Conservation (phyloP, 2,797 vertebrate genomes). For the Peromyscus attwateri region DNA sequence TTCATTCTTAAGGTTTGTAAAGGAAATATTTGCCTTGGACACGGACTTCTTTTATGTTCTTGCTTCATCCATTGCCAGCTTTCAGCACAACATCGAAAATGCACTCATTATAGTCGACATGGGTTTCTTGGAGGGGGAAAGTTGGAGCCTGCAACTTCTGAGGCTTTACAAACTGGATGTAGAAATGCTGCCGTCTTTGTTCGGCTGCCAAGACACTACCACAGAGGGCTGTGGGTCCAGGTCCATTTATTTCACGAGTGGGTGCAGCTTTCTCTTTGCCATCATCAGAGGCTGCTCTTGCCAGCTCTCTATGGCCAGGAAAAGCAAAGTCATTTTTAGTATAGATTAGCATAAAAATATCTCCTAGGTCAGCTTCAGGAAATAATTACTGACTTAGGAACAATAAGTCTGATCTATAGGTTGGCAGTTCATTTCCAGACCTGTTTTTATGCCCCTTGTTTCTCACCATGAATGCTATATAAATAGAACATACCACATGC, state of each 20-base stretch:
- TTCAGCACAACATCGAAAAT: slow-evolving; percentile 70
- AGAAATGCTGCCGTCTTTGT: slow-evolving; percentile 77
- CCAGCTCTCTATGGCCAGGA: slow-evolving; percentile 78
- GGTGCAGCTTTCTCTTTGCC: slow-evolving; percentile 55
- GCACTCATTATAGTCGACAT: slow-evolving; percentile 62
- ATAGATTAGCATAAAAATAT: slow-evolving; percentile 81
- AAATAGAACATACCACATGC: slow-evolving; percentile 64
- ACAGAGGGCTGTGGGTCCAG: slow-evolving; percentile 70
- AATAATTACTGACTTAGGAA: slow-evolving; percentile 78
- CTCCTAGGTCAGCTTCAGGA: slow-evolving; percentile 81
- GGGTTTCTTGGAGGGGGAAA: neutral
- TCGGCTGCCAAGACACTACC: slow-evolving; percentile 69
- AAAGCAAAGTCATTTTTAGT: slow-evolving; percentile 75
- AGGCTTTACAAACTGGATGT: slow-evolving; percentile 51
- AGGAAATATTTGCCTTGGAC: slow-evolving; percentile 71
- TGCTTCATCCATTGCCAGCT: slow-evolving; percentile 64
- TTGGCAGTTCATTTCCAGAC: slow-evolving; percentile 78
- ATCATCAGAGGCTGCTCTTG: slow-evolving; percentile 33
- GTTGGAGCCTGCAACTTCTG: slow-evolving; percentile 45
- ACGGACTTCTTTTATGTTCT: slow-evolving; percentile 63
- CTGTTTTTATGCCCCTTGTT: slow-evolving; percentile 62
- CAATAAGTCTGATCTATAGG: slow-evolving; percentile 77
- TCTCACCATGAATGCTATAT: slow-evolving; percentile 59
- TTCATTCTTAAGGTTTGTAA: slow-evolving; percentile 73
- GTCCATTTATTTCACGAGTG: slow-evolving; percentile 56